Evolutionary conservation across 2,113 vertebrate genomes (phyloP).

Genomic region (Damaliscus lunatus): DNA sequence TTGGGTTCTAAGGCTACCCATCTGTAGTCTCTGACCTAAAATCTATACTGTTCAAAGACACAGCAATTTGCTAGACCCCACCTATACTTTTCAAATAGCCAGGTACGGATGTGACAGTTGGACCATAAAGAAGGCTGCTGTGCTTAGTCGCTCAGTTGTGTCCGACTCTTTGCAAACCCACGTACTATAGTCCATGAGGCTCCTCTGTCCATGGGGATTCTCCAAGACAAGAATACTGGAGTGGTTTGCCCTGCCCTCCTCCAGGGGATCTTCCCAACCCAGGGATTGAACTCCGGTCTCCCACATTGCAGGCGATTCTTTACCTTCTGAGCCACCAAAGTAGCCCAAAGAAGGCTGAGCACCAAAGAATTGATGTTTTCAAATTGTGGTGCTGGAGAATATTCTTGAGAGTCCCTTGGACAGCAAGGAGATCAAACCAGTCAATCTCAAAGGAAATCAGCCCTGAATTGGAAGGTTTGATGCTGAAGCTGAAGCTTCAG

Average conservation of each 20-base stretch:
- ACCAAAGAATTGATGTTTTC: background rate
- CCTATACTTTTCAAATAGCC: background rate
- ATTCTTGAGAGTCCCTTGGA: background rate
- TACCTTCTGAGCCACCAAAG: background rate
- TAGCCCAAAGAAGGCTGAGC: background rate
- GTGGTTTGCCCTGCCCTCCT: background rate
- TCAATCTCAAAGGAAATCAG: background rate
- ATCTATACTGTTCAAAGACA: background rate
- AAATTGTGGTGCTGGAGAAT: background rate
- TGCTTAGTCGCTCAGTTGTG: background rate
- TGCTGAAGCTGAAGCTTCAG: background rate
- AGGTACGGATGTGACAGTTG: background rate
- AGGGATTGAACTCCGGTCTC: background rate
- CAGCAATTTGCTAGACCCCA: background rate
- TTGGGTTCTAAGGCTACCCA: background rate
- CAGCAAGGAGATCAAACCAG: background rate
- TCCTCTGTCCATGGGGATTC: background rate
- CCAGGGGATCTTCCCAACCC: background rate
- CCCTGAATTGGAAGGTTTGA: background rate
- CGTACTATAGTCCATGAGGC: background rate
- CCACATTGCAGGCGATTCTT: accelerated
- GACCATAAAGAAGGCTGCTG: background rate
- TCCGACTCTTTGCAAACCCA: background rate
- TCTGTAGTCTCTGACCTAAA: background rate
- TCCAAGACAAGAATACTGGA: background rate